Evolutionary conservation across 2,888 invertebrate species (phyloP).

Genomic region (Clistopyga incitator): DNA sequence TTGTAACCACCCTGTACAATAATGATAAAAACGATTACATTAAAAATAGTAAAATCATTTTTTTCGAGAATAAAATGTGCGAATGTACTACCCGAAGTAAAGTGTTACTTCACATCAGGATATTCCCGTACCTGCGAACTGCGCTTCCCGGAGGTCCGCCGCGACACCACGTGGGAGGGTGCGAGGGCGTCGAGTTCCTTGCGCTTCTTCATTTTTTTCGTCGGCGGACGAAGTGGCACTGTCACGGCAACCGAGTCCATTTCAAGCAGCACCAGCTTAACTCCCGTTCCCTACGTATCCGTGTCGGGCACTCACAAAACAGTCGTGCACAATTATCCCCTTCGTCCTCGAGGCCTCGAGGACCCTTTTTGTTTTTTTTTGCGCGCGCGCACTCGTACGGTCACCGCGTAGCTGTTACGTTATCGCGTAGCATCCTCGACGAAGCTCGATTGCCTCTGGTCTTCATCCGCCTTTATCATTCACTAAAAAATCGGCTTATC

Average conservation of each 20-base stretch:
- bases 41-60: background rate
- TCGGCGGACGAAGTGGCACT: slow-evolving; percentile 86
- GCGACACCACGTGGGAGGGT: slow-evolving; percentile 84
- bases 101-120: background rate
- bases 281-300: slow-evolving; percentile 32
- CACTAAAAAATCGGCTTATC: background rate
- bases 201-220: slow-evolving; percentile 92
- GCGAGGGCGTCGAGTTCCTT: slow-evolving; percentile 91
- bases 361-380: no score
- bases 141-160: slow-evolving; percentile 81
- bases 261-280: slow-evolving; percentile 76
- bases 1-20: background rate
- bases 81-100: background rate
- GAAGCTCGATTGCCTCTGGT: background rate
- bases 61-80: background rate
- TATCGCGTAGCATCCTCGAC: slow-evolving; percentile 19
- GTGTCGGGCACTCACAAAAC: slow-evolving; percentile 12
- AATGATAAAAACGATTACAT: background rate
- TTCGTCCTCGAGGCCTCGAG: background rate
- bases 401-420: slow-evolving; percentile 14
- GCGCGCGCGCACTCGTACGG: background rate
- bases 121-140: slow-evolving; percentile 78
- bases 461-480: background rate
- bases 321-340: background rate
- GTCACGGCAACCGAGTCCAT: slow-evolving; percentile 88